Base-by-base conservation (phyloP, 2,888 invertebrate species). In the Nomada ferruginata region DNA sequence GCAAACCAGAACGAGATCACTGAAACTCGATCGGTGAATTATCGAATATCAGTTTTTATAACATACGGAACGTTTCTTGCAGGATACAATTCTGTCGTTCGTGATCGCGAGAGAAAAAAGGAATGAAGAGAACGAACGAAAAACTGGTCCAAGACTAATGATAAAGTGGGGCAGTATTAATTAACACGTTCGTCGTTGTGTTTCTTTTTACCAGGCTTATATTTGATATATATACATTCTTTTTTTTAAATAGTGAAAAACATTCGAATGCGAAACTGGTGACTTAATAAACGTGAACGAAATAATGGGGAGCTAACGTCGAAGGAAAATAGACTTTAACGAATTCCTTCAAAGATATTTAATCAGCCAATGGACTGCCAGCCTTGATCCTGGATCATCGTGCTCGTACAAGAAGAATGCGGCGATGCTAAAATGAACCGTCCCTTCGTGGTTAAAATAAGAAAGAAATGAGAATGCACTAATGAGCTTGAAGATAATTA, bases 31-130 rank as follows among this genome's bases (percentile, higher is more conserved):
- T 78, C 36, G 78, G 53, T 29, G 42, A 55, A 50, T 64, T 63
- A 78, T 77, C 68, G 78, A 69, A 79, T 68, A 36, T 55, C 53
- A 36, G 23, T 55, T 65, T 68, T 42, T 55, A 68, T 55, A 68
- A 68, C 36, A 23, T 52, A 36, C 10, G 10, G 11, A 68, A 23
- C 52, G 53, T 23, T 55, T 47, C 15, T 29, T 26, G 11, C 42
- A 18, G 9, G 10, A 11, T 23, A 47, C 50, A 36, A 42, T 55
- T 69, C 29, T 15, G 42, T 52, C 47, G 13, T 11, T 23, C 20
- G 9, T 5, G 20, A 2, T 18, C 15, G 36, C n/a, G 26, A 20
- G 29, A 13, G 55, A n/a, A 52, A 26, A 42, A 61, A 53, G 50
- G 66, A 44, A 55, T 1, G 11, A 18, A 44, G 2, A 13, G 13